Evolutionary conservation across 2,113 vertebrate genomes (phyloP), one percentile per base, ranked within the genome.

Genomic region (Lonchura striata): DNA sequence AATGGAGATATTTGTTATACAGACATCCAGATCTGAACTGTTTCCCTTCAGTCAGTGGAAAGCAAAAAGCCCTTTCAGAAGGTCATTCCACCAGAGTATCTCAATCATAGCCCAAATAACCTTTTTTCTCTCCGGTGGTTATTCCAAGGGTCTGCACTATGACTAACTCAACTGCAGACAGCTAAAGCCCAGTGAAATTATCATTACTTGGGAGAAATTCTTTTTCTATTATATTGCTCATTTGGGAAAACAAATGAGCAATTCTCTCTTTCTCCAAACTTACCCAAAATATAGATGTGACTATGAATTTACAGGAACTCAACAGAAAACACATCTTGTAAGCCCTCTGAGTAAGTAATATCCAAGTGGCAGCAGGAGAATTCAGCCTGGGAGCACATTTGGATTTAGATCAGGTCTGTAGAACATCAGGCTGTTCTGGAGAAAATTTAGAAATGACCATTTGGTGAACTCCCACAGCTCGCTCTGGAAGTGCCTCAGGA

Each of bases 361-460:
- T 24, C 28, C 57, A 65, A 49, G 6, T 11, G 20, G 44, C 14
- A 84, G 69, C 37, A 50, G 35, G 27, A 80, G 8, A 60, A 87
- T n/a, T 66, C 20, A 50, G 20, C 61, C 69, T 64, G 44, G 52
- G 47, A 84, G 42, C 24, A 41, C 4, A 28, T 15, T 31, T 66
- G 49, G 30, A 46, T 75, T 78, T 64, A 41, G 89, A 87, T 49
- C 27, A 47, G 53, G 44, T 49, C 28, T 84, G 49, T 5, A 78
- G 28, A 21, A 42, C 0, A 0, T 31, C 65, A 81, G 35, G 11
- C 23, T 59, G 15, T 2, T 41, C 52, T 17, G 31, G 49, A 65
- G 44, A 60, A 60, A 64, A 42, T 15, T 52, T 82, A 81, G 63
- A 74, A 68, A 68, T 47, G 33, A 41, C n/a, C 64, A n/a, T 42